These are phyloP conservation scores for Climacteris rufus DNA, from an alignment of 2,113 vertebrate species.

Conservation along the genomic window DNA sequence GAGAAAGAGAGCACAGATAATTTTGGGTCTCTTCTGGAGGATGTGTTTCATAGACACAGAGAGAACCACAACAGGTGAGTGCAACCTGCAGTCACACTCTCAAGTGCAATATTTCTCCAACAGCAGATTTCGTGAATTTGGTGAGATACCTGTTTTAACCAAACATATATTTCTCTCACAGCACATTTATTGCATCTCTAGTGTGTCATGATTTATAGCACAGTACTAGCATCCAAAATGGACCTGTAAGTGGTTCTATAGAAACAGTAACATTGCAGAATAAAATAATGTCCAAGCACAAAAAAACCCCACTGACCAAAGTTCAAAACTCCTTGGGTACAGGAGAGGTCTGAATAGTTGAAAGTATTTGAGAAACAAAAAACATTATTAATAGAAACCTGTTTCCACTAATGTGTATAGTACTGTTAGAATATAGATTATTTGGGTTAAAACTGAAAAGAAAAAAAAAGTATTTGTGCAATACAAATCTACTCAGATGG, in stretches of 20 bases:
- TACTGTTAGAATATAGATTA: not conserved
- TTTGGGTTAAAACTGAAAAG: not conserved
- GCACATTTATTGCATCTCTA: not conserved
- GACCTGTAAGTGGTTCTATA: not conserved
- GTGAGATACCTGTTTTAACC: not conserved
- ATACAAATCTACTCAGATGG: not conserved
- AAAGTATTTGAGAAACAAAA: not conserved
- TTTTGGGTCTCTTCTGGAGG: not conserved
- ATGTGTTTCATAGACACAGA: not conserved
- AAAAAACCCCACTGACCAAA: accelerated
- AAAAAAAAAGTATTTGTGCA: not conserved
- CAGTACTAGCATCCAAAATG: not conserved
- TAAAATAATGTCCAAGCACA: not conserved
- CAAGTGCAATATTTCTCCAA: not conserved
- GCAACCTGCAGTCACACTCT: not conserved
- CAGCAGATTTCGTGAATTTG: not conserved
- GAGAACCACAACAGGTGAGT: not conserved
- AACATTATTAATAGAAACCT: not conserved
- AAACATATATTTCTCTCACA: not conserved
- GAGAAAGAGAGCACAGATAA: not conserved
- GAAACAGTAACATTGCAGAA: not conserved
- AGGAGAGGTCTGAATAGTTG: not conserved
- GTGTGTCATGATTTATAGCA: not conserved
- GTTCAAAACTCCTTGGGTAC: not conserved
- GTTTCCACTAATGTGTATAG: not conserved